These are phyloP conservation scores for Trachops cirrhosus DNA, from an alignment of 2,797 vertebrate genomes.

Conservation along the genomic window DNA sequence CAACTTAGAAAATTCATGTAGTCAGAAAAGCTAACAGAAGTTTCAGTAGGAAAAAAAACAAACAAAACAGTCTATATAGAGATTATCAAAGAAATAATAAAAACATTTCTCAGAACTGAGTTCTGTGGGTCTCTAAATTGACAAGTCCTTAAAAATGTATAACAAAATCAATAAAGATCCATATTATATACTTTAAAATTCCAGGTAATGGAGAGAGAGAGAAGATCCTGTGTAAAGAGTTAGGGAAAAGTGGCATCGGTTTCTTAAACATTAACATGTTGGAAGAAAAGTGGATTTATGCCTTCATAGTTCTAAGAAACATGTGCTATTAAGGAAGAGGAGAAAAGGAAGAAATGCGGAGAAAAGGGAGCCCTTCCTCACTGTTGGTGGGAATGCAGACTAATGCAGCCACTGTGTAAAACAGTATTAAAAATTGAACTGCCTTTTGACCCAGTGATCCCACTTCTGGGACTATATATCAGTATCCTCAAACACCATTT, in stretches of 20 bases:
- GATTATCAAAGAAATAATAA: not conserved
- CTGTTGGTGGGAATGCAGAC: too few relatives aligned
- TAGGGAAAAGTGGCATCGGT: not conserved
- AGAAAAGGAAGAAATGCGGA: too few relatives aligned
- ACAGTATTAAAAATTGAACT: too few relatives aligned
- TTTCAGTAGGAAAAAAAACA: not conserved
- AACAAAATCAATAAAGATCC: not conserved
- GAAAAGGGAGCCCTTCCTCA: too few relatives aligned
- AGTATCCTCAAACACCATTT: too few relatives aligned
- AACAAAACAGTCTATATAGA: not conserved
- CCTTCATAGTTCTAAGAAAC: not conserved
- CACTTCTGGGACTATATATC: too few relatives aligned
- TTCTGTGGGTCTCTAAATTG: not conserved
- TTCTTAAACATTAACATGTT: not conserved
- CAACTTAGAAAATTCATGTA: not conserved
- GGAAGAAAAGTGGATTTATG: not conserved
- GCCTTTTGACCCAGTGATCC: too few relatives aligned
- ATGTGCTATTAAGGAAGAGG: too few relatives aligned
- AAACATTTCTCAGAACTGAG: not conserved
- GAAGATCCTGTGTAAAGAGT: not conserved
- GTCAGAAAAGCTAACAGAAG: not conserved
- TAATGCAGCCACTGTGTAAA: too few relatives aligned
- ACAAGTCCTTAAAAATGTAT: constrained; percentile 7
- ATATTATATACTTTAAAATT: not conserved
- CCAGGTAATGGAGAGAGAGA: not conserved